Conservation (phyloP, 1,140 invertebrate genomes). For the Drosophila pseudoananassae region DNA sequence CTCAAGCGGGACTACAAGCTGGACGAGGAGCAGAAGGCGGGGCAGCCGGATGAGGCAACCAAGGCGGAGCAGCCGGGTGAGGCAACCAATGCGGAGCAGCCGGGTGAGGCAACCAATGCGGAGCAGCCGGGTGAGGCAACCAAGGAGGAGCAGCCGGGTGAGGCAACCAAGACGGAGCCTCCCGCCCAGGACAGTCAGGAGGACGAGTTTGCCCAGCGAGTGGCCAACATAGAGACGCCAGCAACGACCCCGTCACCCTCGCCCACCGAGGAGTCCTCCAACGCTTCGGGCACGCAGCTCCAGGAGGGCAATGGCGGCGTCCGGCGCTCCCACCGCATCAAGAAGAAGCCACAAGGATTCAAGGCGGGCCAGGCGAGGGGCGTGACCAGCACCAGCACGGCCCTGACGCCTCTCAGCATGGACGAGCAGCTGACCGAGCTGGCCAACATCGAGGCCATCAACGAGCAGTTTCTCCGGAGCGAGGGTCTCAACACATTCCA, state of each 20-base stretch:
- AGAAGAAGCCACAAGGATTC: conserved; percentile 63
- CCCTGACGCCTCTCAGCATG: conserved; percentile 44
- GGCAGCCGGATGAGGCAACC: background rate
- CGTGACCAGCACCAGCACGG: conserved; percentile 47
- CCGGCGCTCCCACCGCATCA: conserved; percentile 77
- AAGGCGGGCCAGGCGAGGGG: conserved; percentile 59
- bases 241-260: conserved; percentile 46
- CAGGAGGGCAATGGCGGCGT: conserved; percentile 35
- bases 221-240: conserved; percentile 59
- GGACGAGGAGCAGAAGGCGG: conserved; percentile 47
- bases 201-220: conserved; percentile 47
- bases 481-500: conserved; percentile 92
- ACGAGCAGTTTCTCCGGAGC: conserved; percentile 70
- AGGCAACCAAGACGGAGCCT: background rate
- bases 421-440: conserved; percentile 67
- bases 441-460: conserved; percentile 70
- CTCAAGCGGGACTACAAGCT: conserved; percentile 72
- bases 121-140: too few species aligned
- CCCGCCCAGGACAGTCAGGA: background rate
- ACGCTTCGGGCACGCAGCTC: background rate
- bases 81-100: conserved; percentile 2
- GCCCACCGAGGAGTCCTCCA: conserved; percentile 29
- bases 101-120: background rate
- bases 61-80: background rate
- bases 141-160: conserved; percentile 8